A percentile compares a stretch with the other conserved stretches of the same genome.
phyloP scores from a whole-genome alignment of 2,797 vertebrate genomes.

The Hozukius guyotensis region DNA sequence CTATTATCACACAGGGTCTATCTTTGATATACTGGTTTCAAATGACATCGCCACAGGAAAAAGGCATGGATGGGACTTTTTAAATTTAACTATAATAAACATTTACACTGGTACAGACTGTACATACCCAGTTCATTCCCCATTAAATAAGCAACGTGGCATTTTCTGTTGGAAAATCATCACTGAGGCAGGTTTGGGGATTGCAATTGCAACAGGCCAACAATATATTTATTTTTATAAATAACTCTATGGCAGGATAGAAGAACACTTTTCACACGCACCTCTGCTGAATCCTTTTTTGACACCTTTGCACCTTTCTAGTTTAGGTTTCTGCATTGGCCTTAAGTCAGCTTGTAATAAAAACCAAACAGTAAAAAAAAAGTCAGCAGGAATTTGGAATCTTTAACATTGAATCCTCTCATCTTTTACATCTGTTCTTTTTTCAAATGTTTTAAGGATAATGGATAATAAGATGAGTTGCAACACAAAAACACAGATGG shows the following conservation, averaged over 20 bases:
- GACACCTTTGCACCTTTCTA: slow-evolving; percentile 33
- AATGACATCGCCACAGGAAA: slow-evolving; percentile 32
- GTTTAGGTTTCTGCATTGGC: slow-evolving; percentile 23
- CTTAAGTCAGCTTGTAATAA: slow-evolving; percentile 1
- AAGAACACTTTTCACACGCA: slow-evolving; percentile 29
- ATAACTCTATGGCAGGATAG: slow-evolving; percentile 43
- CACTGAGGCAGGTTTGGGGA: slow-evolving; percentile 32
- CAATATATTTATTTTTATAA: slow-evolving; percentile 37
- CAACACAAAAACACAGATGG: slow-evolving; percentile 55
- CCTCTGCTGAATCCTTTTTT: slow-evolving; percentile 10
- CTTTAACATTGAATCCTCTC: not conserved
- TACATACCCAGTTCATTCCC: slow-evolving; percentile 53
- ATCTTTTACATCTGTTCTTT: slow-evolving; percentile 13
- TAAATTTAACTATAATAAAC: slow-evolving; percentile 28
- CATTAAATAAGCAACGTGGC: slow-evolving; percentile 11
- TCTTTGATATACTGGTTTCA: slow-evolving; percentile 53
- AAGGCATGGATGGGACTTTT: slow-evolving; percentile 44
- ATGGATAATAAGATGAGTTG: slow-evolving; percentile 35
- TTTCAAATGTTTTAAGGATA: slow-evolving; percentile 8
- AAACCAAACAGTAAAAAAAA: not conserved
- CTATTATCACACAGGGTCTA: slow-evolving; percentile 15
- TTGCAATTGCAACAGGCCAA: slow-evolving; percentile 40
- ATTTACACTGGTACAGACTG: slow-evolving; percentile 46
- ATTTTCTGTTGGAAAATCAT: slow-evolving; percentile 57
- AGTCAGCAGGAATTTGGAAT: not conserved